Conservation (phyloP, 1,140 invertebrate species). For the Acromyrmex echinatior region DNA sequence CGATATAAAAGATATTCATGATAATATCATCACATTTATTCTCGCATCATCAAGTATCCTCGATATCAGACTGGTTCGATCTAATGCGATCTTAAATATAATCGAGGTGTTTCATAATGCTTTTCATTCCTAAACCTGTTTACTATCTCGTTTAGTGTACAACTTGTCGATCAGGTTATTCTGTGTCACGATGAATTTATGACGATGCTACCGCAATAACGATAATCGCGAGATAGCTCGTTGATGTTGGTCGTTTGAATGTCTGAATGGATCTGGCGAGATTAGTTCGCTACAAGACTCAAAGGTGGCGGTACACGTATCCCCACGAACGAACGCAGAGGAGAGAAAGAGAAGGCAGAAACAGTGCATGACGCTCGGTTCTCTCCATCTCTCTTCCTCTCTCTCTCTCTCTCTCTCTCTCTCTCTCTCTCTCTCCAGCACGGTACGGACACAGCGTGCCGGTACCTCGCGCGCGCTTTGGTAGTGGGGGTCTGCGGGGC, state of each 20-base stretch:
- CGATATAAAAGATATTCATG: conserved; percentile 80
- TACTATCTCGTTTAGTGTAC: background rate
- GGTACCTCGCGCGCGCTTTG: conserved; percentile 56
- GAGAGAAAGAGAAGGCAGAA: conserved; percentile 48
- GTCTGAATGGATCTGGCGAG: conserved; percentile 84
- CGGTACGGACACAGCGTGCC: conserved; percentile 40
- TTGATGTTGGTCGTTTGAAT: conserved; percentile 86
- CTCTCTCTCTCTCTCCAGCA: background rate
- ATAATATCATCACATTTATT: conserved; percentile 68
- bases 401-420: conserved; percentile 19
- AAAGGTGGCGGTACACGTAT: conserved; percentile 84
- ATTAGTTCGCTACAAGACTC: conserved; percentile 78
- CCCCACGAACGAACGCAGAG: conserved; percentile 35
- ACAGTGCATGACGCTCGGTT: conserved; percentile 68
- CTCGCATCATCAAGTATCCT: conserved; percentile 39
- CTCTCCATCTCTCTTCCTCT: conserved; percentile 55
- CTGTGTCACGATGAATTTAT: conserved; percentile 27
- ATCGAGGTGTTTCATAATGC: background rate
- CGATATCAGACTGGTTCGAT: conserved; percentile 70
- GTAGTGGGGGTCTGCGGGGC: conserved; percentile 80
- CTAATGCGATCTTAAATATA: conserved; percentile 34
- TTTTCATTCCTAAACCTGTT: conserved; percentile 14
- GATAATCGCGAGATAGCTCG: conserved; percentile 74
- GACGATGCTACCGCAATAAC: conserved; percentile 69
- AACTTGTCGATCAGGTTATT: conserved; percentile 46